Base-by-base conservation (phyloP, 1,140 invertebrate species). In the Phocides pigmalion region DNA sequence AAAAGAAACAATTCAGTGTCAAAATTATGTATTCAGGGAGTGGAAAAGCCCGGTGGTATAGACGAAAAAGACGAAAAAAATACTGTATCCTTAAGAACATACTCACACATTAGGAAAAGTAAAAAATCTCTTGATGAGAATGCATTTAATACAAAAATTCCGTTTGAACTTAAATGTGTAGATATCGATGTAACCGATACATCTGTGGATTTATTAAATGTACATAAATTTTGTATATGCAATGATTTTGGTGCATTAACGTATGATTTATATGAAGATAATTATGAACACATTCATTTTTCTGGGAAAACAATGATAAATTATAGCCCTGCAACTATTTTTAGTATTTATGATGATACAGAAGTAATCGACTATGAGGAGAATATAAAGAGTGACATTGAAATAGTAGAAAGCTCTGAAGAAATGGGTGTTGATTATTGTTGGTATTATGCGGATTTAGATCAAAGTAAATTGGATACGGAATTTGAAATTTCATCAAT, bases 11-110 rank as follows among this genome's bases (percentile, higher is more conserved):
- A 66, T 54, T 64, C 51, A 12, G 76, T 81, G 54, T 78, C 82
- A 3, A 88, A 88, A 74, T 71, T 76, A 58, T 76, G 72, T 53
- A 81, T 84, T 51, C 88, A 90, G 69, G 89, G 90, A 35, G 87
- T 92, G 41, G 90, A 92, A 78, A 90, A 92, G 70, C 88, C 89
- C 50, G 89, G 89, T 79, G 90, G 90, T 70, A 41, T 49, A 12
- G 14, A 67, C 11, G 9, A 25, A 46, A 70, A 35, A 44, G 28
- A 44, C 32, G 14, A 65, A 15, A 20, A 49, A 37, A 62, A 68
- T 47, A 32, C 25, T 28, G 25, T 28, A 28, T 28, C 9, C 4
- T 28, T 68, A 71, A 76, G 47, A 71, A 77, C 54, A 25, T 72
- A 69, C 47, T 66, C 39, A 68, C 66, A 73, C 47, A 70, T 17